Base-by-base conservation (phyloP, 2,888 invertebrate genomes). In the Lasius platythorax region DNA sequence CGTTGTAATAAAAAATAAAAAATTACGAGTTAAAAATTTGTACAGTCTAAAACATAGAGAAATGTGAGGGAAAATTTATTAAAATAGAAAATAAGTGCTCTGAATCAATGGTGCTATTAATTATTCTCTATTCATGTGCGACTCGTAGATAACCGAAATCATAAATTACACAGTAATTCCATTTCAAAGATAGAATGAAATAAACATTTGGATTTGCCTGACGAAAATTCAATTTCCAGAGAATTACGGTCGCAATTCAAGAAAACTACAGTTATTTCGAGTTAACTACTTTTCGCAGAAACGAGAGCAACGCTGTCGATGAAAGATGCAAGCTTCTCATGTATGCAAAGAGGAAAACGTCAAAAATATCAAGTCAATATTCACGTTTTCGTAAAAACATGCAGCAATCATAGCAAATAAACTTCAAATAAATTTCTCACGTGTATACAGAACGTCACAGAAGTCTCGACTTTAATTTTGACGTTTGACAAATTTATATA, bases 261-360 rank as follows among this genome's bases (percentile, higher is more conserved):
- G 58, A 70, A 70, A 33, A 15, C 46, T 68, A 46, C 43, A 58
- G 61, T 37, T 37, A 81, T 81, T 81, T 63, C 18, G 37, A 81
- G 61, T 81, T 81, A 81, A 81, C 78, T 46, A 61, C 28, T 63
- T 81, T 61, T 46, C 33, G 46, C 28, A 61, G 72, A 81, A 63
- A 61, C 56, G 11, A 73, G 73, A 61, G 46, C 61, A 70, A 70
- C n/a, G 68, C 12, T n/a, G 68, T 78, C 40, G 76, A 75, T 30
- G 28, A 67, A 53, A 67, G 76, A 50, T 28, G 50, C 43, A 33
- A 18, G 8, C 67, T n/a, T 78, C 43, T 78, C 43, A 8, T 15
- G 58, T 43, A 63, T 73, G 70, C 46, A 81, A 72, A 79, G 72
- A 28, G 73, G 37, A 58, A 70, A 72, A 12, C 58, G 33, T 46